These are phyloP conservation scores for Emydura subglobosa DNA, from an alignment of 2,113 vertebrate species.

Conservation along the genomic window DNA sequence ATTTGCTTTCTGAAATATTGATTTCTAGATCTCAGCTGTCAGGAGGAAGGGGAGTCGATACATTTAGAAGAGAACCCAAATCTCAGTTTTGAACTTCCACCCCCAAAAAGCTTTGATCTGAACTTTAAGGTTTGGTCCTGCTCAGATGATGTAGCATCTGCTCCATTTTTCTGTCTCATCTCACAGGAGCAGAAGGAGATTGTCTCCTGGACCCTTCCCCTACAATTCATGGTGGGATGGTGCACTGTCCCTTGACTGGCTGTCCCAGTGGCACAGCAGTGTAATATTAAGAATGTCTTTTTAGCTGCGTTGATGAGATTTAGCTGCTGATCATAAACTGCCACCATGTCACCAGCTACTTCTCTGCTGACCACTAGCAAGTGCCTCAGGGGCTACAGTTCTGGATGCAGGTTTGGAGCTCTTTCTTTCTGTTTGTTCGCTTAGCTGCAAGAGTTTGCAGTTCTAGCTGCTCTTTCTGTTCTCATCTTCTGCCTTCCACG, in stretches of 20 bases:
- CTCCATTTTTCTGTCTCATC: not conserved
- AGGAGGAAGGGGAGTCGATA: not conserved
- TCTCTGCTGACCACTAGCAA: not conserved
- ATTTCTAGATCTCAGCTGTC: not conserved
- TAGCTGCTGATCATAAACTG: not conserved
- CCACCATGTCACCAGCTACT: not conserved
- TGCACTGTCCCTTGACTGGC: not conserved
- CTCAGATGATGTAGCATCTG: not conserved
- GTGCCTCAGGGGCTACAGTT: not conserved
- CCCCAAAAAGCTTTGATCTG: not conserved
- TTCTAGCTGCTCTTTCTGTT: not conserved
- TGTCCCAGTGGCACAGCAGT: not conserved
- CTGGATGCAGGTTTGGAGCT: fast-evolving
- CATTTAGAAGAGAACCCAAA: not conserved
- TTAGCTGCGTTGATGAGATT: not conserved
- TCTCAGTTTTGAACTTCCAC: not conserved
- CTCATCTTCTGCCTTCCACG: not conserved
- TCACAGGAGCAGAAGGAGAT: not conserved
- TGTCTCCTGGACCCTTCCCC: not conserved
- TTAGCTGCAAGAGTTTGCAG: fast-evolving
- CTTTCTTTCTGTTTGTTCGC: not conserved
- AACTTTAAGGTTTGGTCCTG: not conserved
- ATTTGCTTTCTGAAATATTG: not conserved
- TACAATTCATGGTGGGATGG: not conserved
- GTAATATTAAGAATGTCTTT: not conserved